Base-by-base conservation (phyloP, 2,113 vertebrate genomes). In the Ginglymostoma cirratum region DNA sequence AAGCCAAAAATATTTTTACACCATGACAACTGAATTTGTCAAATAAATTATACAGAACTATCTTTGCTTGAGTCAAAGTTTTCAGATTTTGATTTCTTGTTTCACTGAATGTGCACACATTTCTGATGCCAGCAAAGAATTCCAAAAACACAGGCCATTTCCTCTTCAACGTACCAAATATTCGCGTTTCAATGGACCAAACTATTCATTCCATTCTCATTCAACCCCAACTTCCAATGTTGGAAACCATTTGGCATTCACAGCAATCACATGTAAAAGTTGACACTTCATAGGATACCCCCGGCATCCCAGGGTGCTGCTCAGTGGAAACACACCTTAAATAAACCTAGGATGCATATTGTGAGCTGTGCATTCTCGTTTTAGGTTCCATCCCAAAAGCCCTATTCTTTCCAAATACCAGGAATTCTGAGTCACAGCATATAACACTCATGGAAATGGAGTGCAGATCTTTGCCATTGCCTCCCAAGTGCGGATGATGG, bases 41-140 rank as follows among this genome's bases (percentile, higher is more conserved):
- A 95, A 95, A 95, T 95, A 95, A 95, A 95, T 95, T 95, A 95
- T 70, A 48, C 69, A 95, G 69, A 72, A 72, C 34, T 34, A 38
- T 67, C 61, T 93, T 93, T 19, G 45, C 24, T 34, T 48, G 30
- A 72, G 67, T 1, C 42, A 48, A 72, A 30, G 45, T 52, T 76
- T 48, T 4, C 42, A 72, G 21, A 72, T 70, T 95, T 70, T 70
- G 24, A 38, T 8, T 93, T 38, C 61, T 30, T 94, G 34, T 93
- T 94, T 70, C 65, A 94, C 23, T 38, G 65, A 38, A 66, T 19
- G 19, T 66, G n/a, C 1, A n/a, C 27, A 34, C 27, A 8, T 95
- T 76, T 7, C 67, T 19, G 10, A 52, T 95, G 42, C 42, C 15
- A 76, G 23, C 69, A 19, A 42, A 30, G 93, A 95, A 48, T 95